Conservation (phyloP, 2,113 vertebrate species). For the Barnardius zonarius region DNA sequence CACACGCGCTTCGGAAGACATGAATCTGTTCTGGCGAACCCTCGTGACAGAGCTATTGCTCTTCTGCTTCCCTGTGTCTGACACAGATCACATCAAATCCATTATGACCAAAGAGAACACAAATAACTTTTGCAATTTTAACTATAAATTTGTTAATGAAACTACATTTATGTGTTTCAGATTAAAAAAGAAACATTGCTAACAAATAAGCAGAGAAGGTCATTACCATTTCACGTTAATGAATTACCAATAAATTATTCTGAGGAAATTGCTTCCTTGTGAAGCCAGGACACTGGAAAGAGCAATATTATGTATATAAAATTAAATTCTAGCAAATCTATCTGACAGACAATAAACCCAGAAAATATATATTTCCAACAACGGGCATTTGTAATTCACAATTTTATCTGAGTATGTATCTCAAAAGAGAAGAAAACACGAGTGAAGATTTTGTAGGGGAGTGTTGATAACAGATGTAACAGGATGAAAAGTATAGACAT, state of each 20-base stretch:
- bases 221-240: slow-evolving; percentile 34
- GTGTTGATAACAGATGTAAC: slow-evolving; percentile 29
- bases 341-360: background rate
- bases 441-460: background rate
- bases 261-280: slow-evolving; percentile 19
- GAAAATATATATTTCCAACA: background rate
- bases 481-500: slow-evolving; percentile 39
- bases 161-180: background rate
- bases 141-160: background rate
- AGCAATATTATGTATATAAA: background rate
- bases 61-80: background rate
- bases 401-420: background rate
- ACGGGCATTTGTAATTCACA: background rate
- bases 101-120: background rate
- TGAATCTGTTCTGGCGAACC: background rate
- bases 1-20: background rate
- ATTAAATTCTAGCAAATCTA: slow-evolving; percentile 15
- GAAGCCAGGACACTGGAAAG: slow-evolving; percentile 4
- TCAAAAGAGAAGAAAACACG: background rate
- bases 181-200: background rate
- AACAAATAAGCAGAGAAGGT: background rate
- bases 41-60: background rate
- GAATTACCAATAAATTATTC: slow-evolving; percentile 27
- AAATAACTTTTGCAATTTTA: background rate
- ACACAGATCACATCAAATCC: background rate